A percentile compares a stretch with the other conserved stretches of the same genome.
Conservation (phyloP, 2,888 invertebrate genomes). For the Troides aeacus region DNA sequence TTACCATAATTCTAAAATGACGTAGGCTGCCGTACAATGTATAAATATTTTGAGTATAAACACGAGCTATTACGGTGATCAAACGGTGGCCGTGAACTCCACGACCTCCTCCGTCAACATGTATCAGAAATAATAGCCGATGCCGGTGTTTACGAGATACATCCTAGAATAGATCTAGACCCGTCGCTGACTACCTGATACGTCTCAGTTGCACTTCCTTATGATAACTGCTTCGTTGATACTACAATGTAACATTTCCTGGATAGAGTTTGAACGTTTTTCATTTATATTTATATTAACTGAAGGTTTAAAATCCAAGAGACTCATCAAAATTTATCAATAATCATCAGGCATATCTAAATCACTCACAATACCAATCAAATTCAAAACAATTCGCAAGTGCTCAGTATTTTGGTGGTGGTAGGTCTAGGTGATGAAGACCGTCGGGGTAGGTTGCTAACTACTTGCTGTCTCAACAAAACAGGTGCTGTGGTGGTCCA, state of each 20-base stretch:
- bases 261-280: background rate
- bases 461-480: too few relatives aligned
- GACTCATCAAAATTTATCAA: background rate
- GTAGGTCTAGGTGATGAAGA: too few relatives aligned
- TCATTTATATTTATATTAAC: background rate
- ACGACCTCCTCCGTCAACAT: conserved; percentile 51
- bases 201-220: conserved; percentile 38
- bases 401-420: background rate
- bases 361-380: background rate
- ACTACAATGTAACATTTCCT: conserved; percentile 31
- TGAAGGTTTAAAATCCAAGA: background rate
- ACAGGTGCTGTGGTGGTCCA: too few relatives aligned
- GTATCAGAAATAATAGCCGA: conserved; percentile 46
- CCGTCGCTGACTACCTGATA: conserved; percentile 35
- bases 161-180: conserved; percentile 42
- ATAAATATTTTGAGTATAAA: conserved; percentile 51
- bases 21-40: conserved; percentile 47
- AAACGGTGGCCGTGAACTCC: conserved; percentile 59
- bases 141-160: conserved; percentile 35
- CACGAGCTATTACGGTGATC: conserved; percentile 46
- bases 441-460: too few relatives aligned
- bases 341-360: background rate
- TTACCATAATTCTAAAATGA: conserved; percentile 49
- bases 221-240: conserved; percentile 27
- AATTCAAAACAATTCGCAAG: background rate